Base-by-base conservation (phyloP, 2,888 invertebrate species). In the Orthosia gracilis region DNA sequence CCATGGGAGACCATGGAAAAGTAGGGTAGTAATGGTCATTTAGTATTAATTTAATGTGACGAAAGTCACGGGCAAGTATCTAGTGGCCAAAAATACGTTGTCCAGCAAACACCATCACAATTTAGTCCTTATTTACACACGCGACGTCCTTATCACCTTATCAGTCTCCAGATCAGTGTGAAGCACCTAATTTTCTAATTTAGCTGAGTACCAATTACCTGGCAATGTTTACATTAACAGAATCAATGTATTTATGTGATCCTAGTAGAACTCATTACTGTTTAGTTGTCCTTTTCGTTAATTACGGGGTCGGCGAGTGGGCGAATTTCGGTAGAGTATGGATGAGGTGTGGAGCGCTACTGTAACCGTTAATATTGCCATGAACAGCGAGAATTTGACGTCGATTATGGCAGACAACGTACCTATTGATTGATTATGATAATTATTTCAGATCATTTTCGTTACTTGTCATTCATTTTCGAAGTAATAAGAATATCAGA, bases 231-330 rank as follows among this genome's bases (percentile, higher is more conserved):
- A 76, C 72, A 83, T 86, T 80, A 83, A 81, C 71, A 76, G 73
- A 86, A 89, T 88, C 88, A 86, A 87, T 85, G 70, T 83, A 86
- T 88, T 83, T 85, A 83, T 88, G 88, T 86, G 88, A 85, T 88
- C 85, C 87, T 88, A 79, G 84, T 78, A 69, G 76, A 79, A 86
- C 89, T 91, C 90, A 88, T 91, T 91, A 90, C 86, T 85, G 86
- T 79, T 71, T 83, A 86, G 89, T 87, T 89, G 90, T 90, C 89
- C 89, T 89, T 87, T 82, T 73, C 73, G 88, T 90, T 90, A 90
- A 90, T 90, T 90, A 90, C 88, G 78, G 68, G 73, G 54, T n/a
- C 50, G 65, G 66, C 45, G 71, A 61, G 67, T 58, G 68, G 68
- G 82, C 67, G 64, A 64, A 55, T 67, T 74, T 4, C 11, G 1